A percentile compares a stretch with the other conserved stretches of the same genome.
Conservation (phyloP, 2,113 vertebrate species). For the Elephantulus edwardii region DNA sequence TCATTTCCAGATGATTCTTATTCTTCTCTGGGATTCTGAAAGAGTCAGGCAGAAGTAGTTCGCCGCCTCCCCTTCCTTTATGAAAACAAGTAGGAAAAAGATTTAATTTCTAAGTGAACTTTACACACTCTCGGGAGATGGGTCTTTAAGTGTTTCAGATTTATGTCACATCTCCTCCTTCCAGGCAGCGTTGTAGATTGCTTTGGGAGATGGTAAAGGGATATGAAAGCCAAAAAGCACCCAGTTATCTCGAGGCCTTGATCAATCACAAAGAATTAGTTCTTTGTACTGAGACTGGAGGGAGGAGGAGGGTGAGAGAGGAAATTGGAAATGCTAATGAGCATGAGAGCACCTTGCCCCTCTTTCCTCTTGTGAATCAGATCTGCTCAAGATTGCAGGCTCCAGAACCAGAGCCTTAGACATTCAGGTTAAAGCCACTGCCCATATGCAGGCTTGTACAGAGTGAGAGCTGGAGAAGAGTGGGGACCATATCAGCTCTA, state of each 20-base stretch:
- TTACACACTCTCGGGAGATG: neutral
- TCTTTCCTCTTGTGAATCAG: conserved; percentile 34
- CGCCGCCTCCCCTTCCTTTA: neutral
- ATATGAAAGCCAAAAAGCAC: conserved; percentile 46
- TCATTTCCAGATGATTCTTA: conserved; percentile 30
- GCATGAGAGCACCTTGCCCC: conserved; percentile 55
- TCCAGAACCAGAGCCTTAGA: neutral
- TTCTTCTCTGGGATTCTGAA: conserved; percentile 51
- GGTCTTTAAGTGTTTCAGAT: conserved; percentile 22
- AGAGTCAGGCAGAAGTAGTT: neutral
- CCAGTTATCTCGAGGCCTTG: conserved; percentile 46
- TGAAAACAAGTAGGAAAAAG: neutral
- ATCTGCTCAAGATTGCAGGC: conserved; percentile 39
- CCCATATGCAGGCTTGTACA: neutral
- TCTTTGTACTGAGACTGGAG: conserved; percentile 54
- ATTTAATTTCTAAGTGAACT: neutral
- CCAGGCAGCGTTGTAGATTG: conserved; percentile 13
- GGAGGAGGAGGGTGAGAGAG: conserved; percentile 43
- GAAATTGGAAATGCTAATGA: conserved; percentile 74
- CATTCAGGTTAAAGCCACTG: neutral
- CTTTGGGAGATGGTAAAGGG: conserved; percentile 43
- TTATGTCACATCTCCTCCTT: conserved; percentile 1
- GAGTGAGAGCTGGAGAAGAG: neutral
- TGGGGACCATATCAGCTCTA: neutral
- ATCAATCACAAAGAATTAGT: conserved; percentile 70